Percentiles rank a stretch among this genome's conserved stretches.
These are phyloP conservation scores for Perithous albicinctus DNA, from an alignment of 2,888 invertebrate genomes.

Conservation along the genomic window DNA sequence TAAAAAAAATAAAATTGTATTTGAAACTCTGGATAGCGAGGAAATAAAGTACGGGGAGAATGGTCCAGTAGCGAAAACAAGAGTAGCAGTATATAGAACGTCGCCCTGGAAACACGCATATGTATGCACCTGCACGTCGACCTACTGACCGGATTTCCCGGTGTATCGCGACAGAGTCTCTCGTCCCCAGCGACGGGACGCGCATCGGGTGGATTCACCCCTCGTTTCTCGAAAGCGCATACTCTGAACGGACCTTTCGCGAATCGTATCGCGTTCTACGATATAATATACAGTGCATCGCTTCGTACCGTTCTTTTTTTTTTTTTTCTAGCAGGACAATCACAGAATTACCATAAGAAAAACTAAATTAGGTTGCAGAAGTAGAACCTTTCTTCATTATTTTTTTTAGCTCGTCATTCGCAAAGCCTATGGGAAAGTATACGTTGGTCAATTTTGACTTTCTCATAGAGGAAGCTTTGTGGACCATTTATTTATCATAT, in stretches of 20 bases:
- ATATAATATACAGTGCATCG: neutral
- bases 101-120: constrained; percentile 73
- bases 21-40: neutral
- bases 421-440: no score
- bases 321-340: neutral
- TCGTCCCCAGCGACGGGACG: constrained; percentile 20
- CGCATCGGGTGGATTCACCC: constrained; percentile 15
- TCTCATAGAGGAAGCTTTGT: no score
- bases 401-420: no score
- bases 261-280: neutral
- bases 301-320: no score
- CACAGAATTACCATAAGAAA: no score
- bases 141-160: constrained; percentile 79
- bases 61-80: constrained; percentile 49
- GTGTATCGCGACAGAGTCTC: constrained; percentile 62
- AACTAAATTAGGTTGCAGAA: no score
- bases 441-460: no score
- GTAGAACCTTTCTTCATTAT: no score
- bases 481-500: no score
- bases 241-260: neutral
- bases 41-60: constrained; percentile 13
- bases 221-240: constrained; percentile 11
- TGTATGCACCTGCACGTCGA: constrained; percentile 76
- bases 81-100: constrained; percentile 55
- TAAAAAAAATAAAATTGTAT: no score